A percentile compares a stretch with the other conserved stretches of the same genome.
Conservation (phyloP, 2,797 vertebrate species). For the Uromys caudimaculatus region DNA sequence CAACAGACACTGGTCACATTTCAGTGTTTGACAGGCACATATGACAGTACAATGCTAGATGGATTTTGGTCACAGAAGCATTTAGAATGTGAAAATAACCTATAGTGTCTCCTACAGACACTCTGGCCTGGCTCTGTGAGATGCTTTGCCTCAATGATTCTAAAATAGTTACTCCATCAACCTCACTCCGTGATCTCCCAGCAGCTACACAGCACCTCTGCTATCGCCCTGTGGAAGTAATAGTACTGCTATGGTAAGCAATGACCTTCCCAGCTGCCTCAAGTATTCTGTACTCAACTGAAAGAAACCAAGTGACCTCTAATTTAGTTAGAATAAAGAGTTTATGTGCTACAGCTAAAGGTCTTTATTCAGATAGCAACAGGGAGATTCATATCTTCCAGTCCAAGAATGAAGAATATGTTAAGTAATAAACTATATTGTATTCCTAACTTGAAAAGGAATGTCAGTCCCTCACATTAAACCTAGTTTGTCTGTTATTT, state of each 20-base stretch:
- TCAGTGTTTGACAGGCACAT: not conserved
- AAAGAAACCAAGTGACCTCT: conserved; percentile 5
- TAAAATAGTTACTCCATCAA: not conserved
- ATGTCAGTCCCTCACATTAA: not conserved
- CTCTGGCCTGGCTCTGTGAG: not conserved
- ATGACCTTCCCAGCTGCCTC: not conserved
- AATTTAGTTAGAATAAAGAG: conserved; percentile 24
- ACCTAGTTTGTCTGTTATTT: not conserved
- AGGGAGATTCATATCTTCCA: not conserved
- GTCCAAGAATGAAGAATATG: conserved; percentile 21
- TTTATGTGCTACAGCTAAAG: not conserved
- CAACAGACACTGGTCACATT: not conserved
- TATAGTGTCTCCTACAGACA: not conserved
- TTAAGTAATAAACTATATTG: conserved; percentile 33
- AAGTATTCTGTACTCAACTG: not conserved
- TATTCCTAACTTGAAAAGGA: conserved; percentile 16
- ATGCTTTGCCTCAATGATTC: not conserved
- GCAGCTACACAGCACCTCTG: not conserved
- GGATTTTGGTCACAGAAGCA: not conserved
- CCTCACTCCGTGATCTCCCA: not conserved
- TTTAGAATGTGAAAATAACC: not conserved
- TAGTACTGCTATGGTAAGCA: not conserved
- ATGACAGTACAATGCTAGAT: not conserved
- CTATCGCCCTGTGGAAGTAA: not conserved
- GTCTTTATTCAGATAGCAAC: conserved; percentile 35